phyloP scores from a whole-genome alignment of 2,888 invertebrate genomes.

The Syrista parreyssii region DNA sequence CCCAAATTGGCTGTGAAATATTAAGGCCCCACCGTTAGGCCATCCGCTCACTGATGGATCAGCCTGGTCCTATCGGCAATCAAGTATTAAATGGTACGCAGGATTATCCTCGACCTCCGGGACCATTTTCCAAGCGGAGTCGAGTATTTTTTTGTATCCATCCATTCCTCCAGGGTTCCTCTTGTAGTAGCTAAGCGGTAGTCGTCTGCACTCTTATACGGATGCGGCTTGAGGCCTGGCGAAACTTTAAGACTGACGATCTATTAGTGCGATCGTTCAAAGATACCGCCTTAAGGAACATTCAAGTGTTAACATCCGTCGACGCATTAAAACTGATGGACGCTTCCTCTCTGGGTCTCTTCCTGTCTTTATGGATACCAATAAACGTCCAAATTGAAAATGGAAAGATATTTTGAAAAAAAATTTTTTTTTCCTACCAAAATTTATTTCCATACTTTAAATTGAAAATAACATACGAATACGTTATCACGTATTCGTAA shows the following conservation, averaged over 20 bases:
- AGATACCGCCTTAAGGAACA: slow-evolving; percentile 24
- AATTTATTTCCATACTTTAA: too few relatives aligned
- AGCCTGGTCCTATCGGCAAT: slow-evolving; percentile 13
- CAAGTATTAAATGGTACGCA: slow-evolving; percentile 16
- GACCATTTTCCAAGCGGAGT: slow-evolving; percentile 12
- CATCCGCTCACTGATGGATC: slow-evolving; percentile 13
- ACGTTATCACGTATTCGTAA: too few relatives aligned
- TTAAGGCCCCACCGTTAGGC: slow-evolving; percentile 3
- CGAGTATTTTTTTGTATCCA: neutral
- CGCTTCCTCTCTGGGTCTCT: slow-evolving; percentile 12
- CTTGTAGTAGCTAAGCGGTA: too few relatives aligned
- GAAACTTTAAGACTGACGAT: slow-evolving; percentile 1
- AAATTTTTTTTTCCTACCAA: too few relatives aligned
- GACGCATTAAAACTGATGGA: slow-evolving; percentile 18
- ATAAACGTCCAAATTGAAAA: too few relatives aligned
- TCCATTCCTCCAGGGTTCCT: too few relatives aligned
- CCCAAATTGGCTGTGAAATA: neutral
- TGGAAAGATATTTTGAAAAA: too few relatives aligned
- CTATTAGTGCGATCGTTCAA: slow-evolving; percentile 18
- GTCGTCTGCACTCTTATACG: neutral
- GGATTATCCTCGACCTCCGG: slow-evolving; percentile 13
- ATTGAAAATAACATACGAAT: too few relatives aligned
- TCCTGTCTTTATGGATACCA: too few relatives aligned
- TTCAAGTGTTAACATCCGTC: slow-evolving; percentile 28
- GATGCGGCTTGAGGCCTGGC: too few relatives aligned